Evolutionary conservation across 2,113 vertebrate genomes (phyloP).

Genomic region (Riparia riparia): DNA sequence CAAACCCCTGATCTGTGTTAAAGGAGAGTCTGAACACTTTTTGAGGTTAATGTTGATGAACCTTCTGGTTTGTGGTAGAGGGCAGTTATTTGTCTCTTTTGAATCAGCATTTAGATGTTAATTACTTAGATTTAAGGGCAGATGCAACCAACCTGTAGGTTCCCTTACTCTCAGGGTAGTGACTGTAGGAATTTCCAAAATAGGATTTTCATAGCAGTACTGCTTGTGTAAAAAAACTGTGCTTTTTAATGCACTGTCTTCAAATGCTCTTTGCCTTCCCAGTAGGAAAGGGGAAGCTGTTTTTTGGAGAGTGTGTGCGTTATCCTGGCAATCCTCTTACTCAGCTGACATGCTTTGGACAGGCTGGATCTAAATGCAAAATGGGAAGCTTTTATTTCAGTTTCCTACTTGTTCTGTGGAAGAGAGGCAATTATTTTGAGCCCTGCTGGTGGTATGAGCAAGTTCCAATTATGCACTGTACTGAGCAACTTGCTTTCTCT

Average conservation of each 20-base stretch:
- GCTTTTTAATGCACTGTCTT: not conserved
- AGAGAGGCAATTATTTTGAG: slow-evolving; percentile 54
- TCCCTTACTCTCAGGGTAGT: not conserved
- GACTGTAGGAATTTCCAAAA: not conserved
- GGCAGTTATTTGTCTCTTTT: not conserved
- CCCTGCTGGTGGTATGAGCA: slow-evolving; percentile 42
- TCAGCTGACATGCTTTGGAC: not conserved
- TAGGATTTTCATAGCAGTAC: not conserved
- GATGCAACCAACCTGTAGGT: not conserved
- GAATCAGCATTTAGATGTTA: not conserved
- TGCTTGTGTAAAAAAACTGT: not conserved
- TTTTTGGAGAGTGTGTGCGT: rapidly evolving
- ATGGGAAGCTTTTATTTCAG: slow-evolving; percentile 44
- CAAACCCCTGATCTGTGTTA: not conserved
- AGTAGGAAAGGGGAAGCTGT: not conserved
- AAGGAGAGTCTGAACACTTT: not conserved
- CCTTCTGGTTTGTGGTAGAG: not conserved
- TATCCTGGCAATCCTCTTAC: not conserved
- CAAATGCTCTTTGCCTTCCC: not conserved
- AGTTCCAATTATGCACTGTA: slow-evolving; percentile 56
- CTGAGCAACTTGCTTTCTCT: slow-evolving; percentile 64
- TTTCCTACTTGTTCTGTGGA: slow-evolving; percentile 27
- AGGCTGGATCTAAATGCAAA: not conserved
- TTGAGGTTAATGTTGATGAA: not conserved
- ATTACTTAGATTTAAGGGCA: slow-evolving; percentile 1